Evolutionary conservation across 2,888 invertebrate species (phyloP), one percentile per base, ranked within the genome.

Genomic region (Tinea semifulvella): DNA sequence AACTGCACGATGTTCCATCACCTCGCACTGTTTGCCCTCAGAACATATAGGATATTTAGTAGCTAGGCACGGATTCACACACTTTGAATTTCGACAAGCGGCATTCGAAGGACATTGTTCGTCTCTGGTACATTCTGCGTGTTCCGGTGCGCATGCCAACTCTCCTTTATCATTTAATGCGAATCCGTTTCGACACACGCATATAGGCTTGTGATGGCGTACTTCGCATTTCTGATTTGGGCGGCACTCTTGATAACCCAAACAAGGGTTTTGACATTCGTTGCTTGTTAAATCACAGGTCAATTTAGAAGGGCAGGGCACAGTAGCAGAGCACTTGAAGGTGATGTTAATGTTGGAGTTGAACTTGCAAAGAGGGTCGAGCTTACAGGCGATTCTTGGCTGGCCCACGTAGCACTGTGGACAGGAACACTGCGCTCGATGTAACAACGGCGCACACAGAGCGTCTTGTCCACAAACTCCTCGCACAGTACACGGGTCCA

Each of bases 381-480:
- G 90, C 52, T 84, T 85, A 67, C 95, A 96, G 53, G 87, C 86
- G 26, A 88, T 84, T 50, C 88, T 86, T 22, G 95, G 93, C 68
- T 89, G 88, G 46, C 95, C 95, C 56, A 90, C 85, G 75, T 92
- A 89, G 68, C 94, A 95, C 66, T 91, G 90, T 43, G 93, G 92
- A 62, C 95, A 96, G 47, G 91, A 89, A 71, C 95, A 95, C 60
- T 91, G 88, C 39, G 94, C 91, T 61, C 89, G 87, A 77, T 95
- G 95, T 65, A 90, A 82, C 52, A 92, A 86, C 48, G 92, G 90
- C 61, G 88, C 89, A 73, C 96, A 96, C 50, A 94, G 84, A 50
- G 96, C 94, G 75, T 94, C 94, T 61, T 88, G 85, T 55, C 95
- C 95, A 71, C 96, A 96, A 55, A 90, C 91, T 60, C 91, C 94